Evolutionary conservation across 2,797 vertebrate species (phyloP).

Genomic region (Myotis findleyi): DNA sequence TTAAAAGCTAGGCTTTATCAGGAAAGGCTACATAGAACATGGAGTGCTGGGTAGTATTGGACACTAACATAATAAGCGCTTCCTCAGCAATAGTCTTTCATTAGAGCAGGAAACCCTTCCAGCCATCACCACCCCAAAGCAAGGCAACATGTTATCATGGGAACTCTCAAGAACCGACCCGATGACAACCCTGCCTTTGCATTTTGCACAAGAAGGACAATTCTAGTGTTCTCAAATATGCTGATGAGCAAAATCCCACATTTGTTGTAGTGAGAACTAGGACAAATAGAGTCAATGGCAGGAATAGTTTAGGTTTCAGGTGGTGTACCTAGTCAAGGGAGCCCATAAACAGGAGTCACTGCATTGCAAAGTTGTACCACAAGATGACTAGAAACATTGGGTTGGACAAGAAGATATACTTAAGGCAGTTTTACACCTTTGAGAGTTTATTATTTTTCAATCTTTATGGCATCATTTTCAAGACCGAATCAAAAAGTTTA

Average conservation of each 20-base stretch:
- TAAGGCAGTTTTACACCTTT: neutral
- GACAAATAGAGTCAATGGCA: neutral
- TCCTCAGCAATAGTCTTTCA: neutral
- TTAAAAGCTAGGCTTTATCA: conserved; percentile 8
- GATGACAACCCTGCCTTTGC: neutral
- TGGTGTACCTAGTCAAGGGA: rapidly evolving
- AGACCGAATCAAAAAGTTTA: neutral
- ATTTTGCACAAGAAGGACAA: neutral
- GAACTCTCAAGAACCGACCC: neutral
- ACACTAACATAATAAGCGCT: neutral
- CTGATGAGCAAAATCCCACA: neutral
- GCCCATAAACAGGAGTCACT: neutral
- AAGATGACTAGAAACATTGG: neutral
- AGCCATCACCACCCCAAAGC: neutral
- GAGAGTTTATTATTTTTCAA: neutral
- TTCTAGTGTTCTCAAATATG: neutral
- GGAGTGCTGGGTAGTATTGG: neutral
- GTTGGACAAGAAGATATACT: neutral
- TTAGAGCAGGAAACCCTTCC: neutral
- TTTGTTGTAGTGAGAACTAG: neutral
- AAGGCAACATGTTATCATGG: neutral
- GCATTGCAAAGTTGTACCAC: neutral
- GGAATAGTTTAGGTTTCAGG: neutral
- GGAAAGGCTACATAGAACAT: neutral
- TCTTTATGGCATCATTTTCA: neutral